These are phyloP conservation scores for Eurystomus glaucurus DNA, from an alignment of 2,797 vertebrate species.

Conservation along the genomic window DNA sequence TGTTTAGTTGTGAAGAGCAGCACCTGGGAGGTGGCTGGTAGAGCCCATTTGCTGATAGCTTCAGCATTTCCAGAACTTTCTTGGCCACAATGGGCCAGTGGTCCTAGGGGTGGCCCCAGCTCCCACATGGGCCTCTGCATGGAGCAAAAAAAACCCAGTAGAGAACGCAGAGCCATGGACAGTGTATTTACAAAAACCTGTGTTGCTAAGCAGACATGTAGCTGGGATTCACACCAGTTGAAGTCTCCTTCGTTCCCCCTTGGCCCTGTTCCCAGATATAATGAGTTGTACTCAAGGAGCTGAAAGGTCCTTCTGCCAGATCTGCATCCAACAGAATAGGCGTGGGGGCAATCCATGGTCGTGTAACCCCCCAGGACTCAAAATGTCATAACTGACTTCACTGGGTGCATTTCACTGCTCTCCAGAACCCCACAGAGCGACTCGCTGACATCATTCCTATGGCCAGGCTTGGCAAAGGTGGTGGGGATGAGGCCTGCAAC, in stretches of 20 bases:
- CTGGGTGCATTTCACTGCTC: constrained; percentile 46
- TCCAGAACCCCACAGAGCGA: constrained; percentile 47
- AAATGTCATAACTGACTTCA: constrained; percentile 45
- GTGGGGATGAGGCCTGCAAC: constrained; percentile 4
- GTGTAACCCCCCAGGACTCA: neutral
- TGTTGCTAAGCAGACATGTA: constrained; percentile 46
- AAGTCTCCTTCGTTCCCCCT: constrained; percentile 29
- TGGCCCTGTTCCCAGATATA: constrained; percentile 48
- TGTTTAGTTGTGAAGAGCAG: neutral
- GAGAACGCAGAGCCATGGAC: neutral
- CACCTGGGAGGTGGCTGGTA: neutral
- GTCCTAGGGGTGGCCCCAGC: neutral
- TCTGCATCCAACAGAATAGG: constrained; percentile 14
- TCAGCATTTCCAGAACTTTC: neutral
- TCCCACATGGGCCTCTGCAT: neutral
- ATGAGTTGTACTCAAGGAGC: constrained; percentile 25
- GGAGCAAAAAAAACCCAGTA: neutral
- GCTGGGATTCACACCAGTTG: constrained; percentile 28
- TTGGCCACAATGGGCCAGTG: neutral
- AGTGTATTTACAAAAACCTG: constrained; percentile 19
- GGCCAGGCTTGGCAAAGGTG: neutral
- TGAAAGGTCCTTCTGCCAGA: constrained; percentile 49
- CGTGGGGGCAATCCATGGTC: neutral
- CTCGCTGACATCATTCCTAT: constrained; percentile 64
- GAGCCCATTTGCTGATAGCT: neutral